Conservation (phyloP, 2,113 vertebrate genomes). For the Mesitornis unicolor region DNA sequence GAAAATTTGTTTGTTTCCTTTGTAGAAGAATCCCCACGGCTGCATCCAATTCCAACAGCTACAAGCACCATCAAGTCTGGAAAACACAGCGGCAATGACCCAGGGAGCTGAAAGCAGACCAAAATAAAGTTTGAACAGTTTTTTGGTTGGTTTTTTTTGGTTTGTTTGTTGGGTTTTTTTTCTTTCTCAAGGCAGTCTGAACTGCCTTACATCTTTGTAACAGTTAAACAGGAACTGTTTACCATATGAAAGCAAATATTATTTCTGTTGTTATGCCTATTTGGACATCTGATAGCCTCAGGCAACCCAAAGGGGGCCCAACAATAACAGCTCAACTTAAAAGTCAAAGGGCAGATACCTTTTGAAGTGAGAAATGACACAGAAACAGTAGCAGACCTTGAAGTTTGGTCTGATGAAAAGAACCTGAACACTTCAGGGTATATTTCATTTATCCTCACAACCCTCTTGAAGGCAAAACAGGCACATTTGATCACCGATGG, state of each 20-base stretch:
- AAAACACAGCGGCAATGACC: background rate
- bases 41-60: background rate
- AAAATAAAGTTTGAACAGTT: background rate
- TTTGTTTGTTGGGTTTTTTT: too few relatives aligned
- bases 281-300: constrained; percentile 13
- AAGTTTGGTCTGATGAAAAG: background rate
- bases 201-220: background rate
- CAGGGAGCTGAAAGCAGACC: background rate
- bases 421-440: background rate
- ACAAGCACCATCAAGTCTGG: background rate
- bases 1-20: background rate
- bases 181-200: background rate
- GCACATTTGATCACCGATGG: background rate
- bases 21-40: background rate
- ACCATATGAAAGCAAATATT: constrained; percentile 41
- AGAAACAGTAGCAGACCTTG: background rate
- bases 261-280: constrained; percentile 29
- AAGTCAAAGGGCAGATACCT: constrained; percentile 37
- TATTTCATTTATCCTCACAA: background rate
- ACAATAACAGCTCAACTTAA: constrained; percentile 10
- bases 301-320: background rate
- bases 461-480: background rate
- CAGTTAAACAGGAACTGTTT: background rate
- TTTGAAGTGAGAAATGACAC: constrained; percentile 33
- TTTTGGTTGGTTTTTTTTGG: too few relatives aligned